These are phyloP conservation scores for Hippoglossus hippoglossus DNA, from an alignment of 2,797 vertebrate genomes.

Conservation along the genomic window DNA sequence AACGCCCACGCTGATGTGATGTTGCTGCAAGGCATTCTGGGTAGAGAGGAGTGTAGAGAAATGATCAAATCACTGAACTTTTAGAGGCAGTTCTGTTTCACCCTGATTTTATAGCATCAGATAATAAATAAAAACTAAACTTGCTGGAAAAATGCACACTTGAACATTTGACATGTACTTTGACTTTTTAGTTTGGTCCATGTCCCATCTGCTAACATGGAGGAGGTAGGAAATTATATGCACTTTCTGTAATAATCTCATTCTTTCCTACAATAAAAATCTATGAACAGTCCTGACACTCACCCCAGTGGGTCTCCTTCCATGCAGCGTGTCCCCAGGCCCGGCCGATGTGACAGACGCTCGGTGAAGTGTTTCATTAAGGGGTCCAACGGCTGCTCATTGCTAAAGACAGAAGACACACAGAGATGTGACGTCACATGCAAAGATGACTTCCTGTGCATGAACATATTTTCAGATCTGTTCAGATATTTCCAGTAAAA, in stretches of 20 bases:
- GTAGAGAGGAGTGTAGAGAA: background rate
- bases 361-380: slow-evolving; percentile 86
- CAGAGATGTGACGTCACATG: background rate
- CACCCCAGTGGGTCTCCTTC: slow-evolving; percentile 87
- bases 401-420: slow-evolving; percentile 74
- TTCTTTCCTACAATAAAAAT: background rate
- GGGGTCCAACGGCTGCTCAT: slow-evolving; percentile 87
- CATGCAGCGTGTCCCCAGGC: slow-evolving; percentile 95
- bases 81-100: too few species aligned
- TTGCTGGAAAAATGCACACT: too few species aligned
- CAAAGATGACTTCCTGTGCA: background rate
- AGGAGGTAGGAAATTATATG: too few species aligned
- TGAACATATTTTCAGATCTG: too few species aligned
- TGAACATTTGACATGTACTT: too few species aligned
- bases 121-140: too few species aligned
- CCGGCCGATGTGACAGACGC: slow-evolving; percentile 88
- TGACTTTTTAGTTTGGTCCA: too few species aligned
- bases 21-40: slow-evolving; percentile 87
- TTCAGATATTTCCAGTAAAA: background rate
- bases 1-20: slow-evolving; percentile 85
- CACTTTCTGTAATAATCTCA: background rate
- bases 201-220: too few species aligned
- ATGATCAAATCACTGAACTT: background rate
- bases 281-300: slow-evolving; percentile 62
- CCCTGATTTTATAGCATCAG: too few species aligned